These are phyloP conservation scores for Falcunculus frontatus DNA, from an alignment of 2,113 vertebrate species.

Conservation along the genomic window DNA sequence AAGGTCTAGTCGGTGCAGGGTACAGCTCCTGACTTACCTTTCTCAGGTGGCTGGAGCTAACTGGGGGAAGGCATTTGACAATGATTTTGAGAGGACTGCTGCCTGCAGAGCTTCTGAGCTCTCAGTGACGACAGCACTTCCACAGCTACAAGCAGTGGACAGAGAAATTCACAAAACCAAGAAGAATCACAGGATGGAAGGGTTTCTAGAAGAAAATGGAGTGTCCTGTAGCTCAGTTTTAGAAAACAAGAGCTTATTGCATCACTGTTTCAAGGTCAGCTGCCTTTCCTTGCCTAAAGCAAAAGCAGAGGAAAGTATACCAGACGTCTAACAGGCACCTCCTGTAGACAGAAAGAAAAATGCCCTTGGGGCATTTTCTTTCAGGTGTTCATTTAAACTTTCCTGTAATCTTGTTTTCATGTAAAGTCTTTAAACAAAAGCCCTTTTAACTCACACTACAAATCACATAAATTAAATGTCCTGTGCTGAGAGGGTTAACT, in stretches of 20 bases:
- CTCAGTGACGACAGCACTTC: background rate
- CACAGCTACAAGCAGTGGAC: background rate
- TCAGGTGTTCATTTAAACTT: background rate
- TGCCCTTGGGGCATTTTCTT: background rate
- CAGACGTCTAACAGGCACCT: background rate
- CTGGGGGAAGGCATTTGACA: background rate
- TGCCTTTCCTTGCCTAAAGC: background rate
- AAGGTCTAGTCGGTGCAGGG: background rate
- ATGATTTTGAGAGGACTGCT: background rate
- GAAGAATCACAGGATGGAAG: background rate
- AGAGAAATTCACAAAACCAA: background rate
- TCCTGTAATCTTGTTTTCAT: background rate
- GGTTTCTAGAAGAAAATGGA: background rate
- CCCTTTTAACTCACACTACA: background rate
- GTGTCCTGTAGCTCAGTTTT: background rate
- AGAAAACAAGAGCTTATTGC: background rate
- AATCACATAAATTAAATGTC: background rate
- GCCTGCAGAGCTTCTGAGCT: background rate
- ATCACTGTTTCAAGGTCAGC: background rate
- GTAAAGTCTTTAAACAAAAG: background rate
- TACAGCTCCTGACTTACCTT: background rate
- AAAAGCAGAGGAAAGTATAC: background rate
- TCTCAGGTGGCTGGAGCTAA: background rate
- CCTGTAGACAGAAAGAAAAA: background rate
- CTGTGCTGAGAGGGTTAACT: background rate